Evolutionary conservation across 2,888 invertebrate genomes (phyloP).

Genomic region (Formica aserva): DNA sequence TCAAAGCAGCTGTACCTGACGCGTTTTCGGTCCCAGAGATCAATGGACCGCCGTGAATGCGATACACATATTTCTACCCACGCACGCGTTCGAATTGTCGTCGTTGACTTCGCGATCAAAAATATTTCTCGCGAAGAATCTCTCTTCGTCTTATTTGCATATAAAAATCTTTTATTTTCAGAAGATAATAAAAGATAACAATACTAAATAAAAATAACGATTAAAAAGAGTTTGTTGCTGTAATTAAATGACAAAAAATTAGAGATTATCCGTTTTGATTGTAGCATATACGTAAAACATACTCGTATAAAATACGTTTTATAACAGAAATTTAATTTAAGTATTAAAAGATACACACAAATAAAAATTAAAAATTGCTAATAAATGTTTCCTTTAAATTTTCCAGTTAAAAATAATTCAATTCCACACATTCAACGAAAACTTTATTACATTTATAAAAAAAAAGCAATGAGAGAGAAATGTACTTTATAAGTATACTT

Average conservation of each 20-base stretch:
- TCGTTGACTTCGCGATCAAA: conserved; percentile 47
- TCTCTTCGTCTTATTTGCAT: background rate
- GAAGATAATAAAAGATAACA: background rate
- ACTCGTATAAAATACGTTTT: background rate
- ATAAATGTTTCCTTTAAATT: background rate
- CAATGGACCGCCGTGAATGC: conserved; percentile 70
- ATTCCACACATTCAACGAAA: background rate
- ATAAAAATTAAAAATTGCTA: background rate
- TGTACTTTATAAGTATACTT: background rate
- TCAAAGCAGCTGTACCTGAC: conserved; percentile 75
- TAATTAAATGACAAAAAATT: conserved; percentile 15
- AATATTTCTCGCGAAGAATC: conserved; percentile 35
- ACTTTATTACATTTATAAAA: background rate
- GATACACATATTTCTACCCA: conserved; percentile 73
- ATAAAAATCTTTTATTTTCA: conserved; percentile 20
- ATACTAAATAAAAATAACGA: conserved; percentile 18
- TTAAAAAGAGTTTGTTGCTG: background rate
- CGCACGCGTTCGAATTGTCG: conserved; percentile 68
- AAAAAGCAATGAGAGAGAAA: background rate
- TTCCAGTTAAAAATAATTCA: background rate
- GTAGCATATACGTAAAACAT: background rate
- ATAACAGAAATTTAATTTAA: conserved; percentile 1
- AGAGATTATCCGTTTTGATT: background rate
- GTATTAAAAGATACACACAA: background rate
- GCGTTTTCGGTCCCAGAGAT: conserved; percentile 65